A percentile compares a stretch with the other conserved stretches of the same genome.
Conservation (phyloP, 2,888 invertebrate species). For the Hesperia comma region DNA sequence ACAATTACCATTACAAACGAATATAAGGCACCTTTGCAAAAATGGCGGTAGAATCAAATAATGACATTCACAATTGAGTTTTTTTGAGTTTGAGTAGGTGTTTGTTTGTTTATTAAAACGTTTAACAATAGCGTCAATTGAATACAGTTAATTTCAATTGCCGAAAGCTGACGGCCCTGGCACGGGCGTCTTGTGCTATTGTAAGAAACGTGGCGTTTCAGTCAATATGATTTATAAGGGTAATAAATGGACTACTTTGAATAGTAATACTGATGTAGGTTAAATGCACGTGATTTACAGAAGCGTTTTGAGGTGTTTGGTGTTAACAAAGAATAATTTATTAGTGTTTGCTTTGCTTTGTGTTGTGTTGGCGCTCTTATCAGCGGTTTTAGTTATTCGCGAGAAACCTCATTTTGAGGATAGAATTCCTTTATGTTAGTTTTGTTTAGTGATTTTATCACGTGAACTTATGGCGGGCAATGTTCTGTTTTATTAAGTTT, state of each 20-base stretch:
- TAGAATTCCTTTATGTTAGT: no score
- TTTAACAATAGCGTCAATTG: constrained; percentile 15
- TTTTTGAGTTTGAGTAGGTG: no score
- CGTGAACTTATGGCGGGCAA: no score
- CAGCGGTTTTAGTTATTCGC: no score
- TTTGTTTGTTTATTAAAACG: not conserved
- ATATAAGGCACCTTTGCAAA: no score
- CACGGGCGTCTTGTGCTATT: constrained; percentile 24
- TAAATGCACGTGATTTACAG: constrained; percentile 1
- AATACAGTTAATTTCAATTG: constrained; percentile 22
- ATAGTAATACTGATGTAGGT: not conserved
- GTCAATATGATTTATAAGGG: constrained; percentile 30
- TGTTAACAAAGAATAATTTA: not conserved
- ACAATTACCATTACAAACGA: no score
- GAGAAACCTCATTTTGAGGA: no score
- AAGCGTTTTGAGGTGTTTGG: not conserved
- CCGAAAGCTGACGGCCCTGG: constrained; percentile 21
- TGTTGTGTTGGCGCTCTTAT: not conserved
- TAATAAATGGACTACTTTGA: constrained; percentile 24
- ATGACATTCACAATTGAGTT: no score
- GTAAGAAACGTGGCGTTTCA: constrained; percentile 13
- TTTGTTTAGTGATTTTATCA: no score
- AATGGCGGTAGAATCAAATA: no score
- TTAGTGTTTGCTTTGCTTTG: not conserved
- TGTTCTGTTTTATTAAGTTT: no score